Conservation (phyloP, 2,113 vertebrate genomes). For the Empidonax alnorum region DNA sequence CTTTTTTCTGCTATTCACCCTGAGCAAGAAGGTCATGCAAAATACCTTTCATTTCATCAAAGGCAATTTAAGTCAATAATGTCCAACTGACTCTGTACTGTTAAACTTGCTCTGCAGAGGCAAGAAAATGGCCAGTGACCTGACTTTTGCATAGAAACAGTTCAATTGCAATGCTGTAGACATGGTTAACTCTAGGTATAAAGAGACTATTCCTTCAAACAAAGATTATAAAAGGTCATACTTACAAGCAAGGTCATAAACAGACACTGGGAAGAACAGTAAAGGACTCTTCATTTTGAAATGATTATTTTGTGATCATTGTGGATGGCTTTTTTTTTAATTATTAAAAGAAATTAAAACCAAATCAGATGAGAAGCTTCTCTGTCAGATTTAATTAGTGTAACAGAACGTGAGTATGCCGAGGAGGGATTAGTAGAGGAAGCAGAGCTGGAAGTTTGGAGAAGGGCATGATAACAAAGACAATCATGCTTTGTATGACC, state of each 20-base stretch:
- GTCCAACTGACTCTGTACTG: not conserved
- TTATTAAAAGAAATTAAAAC: not conserved
- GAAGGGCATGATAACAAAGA: not conserved
- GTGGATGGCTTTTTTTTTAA: not conserved
- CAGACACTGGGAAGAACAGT: not conserved
- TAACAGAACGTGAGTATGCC: not conserved
- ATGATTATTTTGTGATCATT: not conserved
- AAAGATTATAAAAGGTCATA: not conserved
- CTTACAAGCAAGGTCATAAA: not conserved
- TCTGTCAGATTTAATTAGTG: not conserved
- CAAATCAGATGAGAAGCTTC: not conserved
- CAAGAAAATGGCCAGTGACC: not conserved
- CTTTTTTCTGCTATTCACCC: not conserved
- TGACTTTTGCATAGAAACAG: not conserved
- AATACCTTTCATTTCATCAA: conserved; percentile 11
- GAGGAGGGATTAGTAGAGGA: not conserved
- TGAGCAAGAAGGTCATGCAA: not conserved
- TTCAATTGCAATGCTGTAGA: not conserved
- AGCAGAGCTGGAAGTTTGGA: not conserved
- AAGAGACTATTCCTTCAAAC: not conserved
- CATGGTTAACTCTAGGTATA: not conserved
- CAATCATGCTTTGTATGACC: not conserved
- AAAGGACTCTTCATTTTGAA: not conserved
- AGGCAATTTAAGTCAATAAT: conserved; percentile 15
- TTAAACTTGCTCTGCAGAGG: not conserved